Percentiles rank a stretch among this genome's conserved stretches.
Conservation (phyloP, 2,797 vertebrate species). For the Sylvia borin region DNA sequence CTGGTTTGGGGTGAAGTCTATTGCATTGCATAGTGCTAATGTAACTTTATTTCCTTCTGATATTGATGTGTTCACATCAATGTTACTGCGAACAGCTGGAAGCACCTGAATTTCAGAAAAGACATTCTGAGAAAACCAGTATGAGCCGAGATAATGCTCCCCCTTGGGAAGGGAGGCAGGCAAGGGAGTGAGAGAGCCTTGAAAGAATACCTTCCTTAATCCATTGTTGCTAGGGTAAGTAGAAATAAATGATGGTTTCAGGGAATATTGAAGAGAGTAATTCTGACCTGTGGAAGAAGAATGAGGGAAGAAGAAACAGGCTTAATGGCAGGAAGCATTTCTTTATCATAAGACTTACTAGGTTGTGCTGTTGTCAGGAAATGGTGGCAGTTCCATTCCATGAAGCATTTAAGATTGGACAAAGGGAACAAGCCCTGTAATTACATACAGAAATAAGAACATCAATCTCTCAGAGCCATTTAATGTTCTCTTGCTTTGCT, state of each 20-base stretch:
- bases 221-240: not conserved
- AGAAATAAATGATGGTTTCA: not conserved
- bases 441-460: not conserved
- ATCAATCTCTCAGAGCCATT: not conserved
- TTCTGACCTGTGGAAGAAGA: not conserved
- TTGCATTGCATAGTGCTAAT: not conserved
- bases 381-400: not conserved
- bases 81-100: not conserved
- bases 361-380: not conserved
- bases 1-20: not conserved
- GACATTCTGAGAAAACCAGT: not conserved
- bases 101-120: not conserved
- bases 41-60: not conserved
- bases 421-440: not conserved
- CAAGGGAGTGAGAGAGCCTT: not conserved
- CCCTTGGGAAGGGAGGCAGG: not conserved
- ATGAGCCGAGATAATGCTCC: not conserved
- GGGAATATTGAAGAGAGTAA: not conserved
- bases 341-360: not conserved
- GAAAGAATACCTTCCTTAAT: not conserved
- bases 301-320: not conserved
- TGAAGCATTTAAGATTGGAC: not conserved
- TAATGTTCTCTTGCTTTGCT: not conserved
- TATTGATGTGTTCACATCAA: not conserved
- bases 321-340: slow-evolving; percentile 13